Percentiles rank a stretch among this genome's conserved stretches.
Evolutionary conservation across 2,888 invertebrate genomes (phyloP).

Genomic region (Bhutanitis thaidina): DNA sequence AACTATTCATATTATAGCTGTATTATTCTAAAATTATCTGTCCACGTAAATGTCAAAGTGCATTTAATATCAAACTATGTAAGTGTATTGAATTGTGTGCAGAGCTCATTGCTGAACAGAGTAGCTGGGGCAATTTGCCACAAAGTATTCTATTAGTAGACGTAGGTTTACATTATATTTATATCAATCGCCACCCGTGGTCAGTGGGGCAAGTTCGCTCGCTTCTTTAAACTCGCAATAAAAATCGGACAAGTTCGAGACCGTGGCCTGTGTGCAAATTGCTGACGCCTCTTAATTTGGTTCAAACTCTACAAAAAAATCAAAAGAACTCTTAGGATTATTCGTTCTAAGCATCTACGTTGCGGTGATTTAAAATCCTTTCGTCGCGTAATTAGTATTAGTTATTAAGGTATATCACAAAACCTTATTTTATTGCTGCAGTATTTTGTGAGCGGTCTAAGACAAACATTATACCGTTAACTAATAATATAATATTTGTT

Average conservation of each 20-base stretch:
- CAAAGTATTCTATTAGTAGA: conserved; percentile 51
- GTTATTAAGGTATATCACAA: too few species aligned
- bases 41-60: not conserved
- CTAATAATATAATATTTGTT: not conserved
- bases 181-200: conserved; percentile 59
- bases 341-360: too few species aligned
- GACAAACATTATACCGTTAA: too few species aligned
- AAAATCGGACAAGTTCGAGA: conserved; percentile 75
- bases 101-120: conserved; percentile 1
- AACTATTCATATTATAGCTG: too few species aligned
- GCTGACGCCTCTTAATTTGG: conserved; percentile 32
- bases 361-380: too few species aligned
- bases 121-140: conserved; percentile 42
- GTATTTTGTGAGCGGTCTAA: too few species aligned
- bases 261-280: conserved; percentile 50
- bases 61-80: not conserved
- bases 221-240: conserved; percentile 66
- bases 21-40: too few species aligned
- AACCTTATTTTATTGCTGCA: too few species aligned
- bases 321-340: too few species aligned
- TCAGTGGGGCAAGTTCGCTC: conserved; percentile 75
- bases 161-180: conserved; percentile 60
- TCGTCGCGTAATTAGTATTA: too few species aligned
- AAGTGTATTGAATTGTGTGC: conserved; percentile 7
- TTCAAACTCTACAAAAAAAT: conserved; percentile 14